Evolutionary conservation across 2,797 vertebrate genomes (phyloP), one percentile per base, ranked within the genome.

Genomic region (Galago senegalensis): DNA sequence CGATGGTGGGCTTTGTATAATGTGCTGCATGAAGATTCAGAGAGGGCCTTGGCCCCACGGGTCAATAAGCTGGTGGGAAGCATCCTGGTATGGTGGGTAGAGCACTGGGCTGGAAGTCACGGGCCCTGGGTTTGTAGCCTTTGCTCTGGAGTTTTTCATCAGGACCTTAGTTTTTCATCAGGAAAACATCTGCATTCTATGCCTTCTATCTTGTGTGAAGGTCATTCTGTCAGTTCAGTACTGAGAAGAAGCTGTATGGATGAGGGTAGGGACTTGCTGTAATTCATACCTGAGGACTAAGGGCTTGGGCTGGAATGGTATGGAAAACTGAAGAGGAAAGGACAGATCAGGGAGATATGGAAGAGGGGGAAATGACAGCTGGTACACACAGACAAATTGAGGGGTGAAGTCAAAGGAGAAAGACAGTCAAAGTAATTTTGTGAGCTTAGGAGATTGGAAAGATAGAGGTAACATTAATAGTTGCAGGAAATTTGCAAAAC

Each of bases 321-420:
- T 85, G 83, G 73, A 67, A 80, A 49, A 77, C 31, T 61, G 63
- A 85, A 84, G 63, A 70, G 76, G 31, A 83, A 34, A 93, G 40
- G 7, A 7, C 9, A 84, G 20, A 46, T 89, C 60, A 27, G 34
- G 67, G 73, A 76, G 25, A 25, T 43, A 14, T 4, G 16, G 17
- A 8, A 34, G 43, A 60, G 14, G 53, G 46, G 23, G 37, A 58
- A 81, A 58, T 56, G 85, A n/a, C 61, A 56, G 29, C 60, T 83
- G 23, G 10, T 20, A 67, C 31, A 73, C 23, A 63, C 17, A 72
- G 40, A 77, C 18, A 63, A 8, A 53, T 20, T 79, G 46, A 79
- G 49, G 18, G 49, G 53, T 43, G 61, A 89, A 14, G 23, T 7
- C 34, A 23, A 81, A 37, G 70, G 84, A 43, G 80, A 69, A 29